Conservation (phyloP, 1,140 invertebrate species). For the Halictus rubicundus region DNA sequence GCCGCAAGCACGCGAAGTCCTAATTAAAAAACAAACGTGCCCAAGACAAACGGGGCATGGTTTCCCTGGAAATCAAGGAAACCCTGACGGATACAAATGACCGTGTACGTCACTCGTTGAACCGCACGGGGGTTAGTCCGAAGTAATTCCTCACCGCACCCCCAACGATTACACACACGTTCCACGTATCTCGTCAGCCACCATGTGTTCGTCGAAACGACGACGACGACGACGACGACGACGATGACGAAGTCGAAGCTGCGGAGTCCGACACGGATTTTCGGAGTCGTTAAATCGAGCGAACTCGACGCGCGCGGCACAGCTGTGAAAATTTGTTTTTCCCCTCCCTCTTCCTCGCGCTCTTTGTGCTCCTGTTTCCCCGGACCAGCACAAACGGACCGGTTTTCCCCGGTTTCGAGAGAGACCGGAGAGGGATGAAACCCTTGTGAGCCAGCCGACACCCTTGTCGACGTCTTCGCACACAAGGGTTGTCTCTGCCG, state of each 20-base stretch:
- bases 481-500: conserved; percentile 45
- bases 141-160: not conserved
- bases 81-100: not conserved
- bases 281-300: conserved; percentile 56
- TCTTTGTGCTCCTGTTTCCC: not conserved
- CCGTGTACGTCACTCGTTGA: not conserved
- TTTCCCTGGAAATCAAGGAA: too few relatives aligned
- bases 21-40: too few relatives aligned
- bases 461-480: conserved; percentile 52
- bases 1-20: too few relatives aligned
- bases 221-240: too few relatives aligned
- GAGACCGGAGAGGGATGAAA: conserved; percentile 56
- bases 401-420: conserved; percentile 38
- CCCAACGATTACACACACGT: not conserved
- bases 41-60: too few relatives aligned
- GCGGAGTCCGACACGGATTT: conserved; percentile 10
- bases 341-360: not conserved
- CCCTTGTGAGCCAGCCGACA: conserved; percentile 61
- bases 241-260: too few relatives aligned
- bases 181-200: too few relatives aligned
- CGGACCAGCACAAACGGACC: conserved; percentile 13
- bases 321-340: conserved; percentile 66
- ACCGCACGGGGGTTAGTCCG: not conserved
- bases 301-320: conserved; percentile 32
- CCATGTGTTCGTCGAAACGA: conserved; percentile 41